Evolutionary conservation across 2,888 invertebrate genomes (phyloP).

Genomic region (Drosophila kanekoi): DNA sequence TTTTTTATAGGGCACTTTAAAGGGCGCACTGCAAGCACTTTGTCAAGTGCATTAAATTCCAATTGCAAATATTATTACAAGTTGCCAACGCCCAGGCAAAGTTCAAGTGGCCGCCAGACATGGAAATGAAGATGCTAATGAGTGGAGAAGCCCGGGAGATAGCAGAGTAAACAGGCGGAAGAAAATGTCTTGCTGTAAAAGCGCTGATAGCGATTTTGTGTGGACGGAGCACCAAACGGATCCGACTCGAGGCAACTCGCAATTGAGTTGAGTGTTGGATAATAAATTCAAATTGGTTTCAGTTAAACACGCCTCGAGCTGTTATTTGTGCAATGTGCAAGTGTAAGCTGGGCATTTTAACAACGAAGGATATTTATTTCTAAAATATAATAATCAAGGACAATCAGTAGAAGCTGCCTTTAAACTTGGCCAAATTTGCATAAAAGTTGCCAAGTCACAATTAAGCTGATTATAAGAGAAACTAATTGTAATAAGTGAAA

Average conservation of each 20-base stretch:
- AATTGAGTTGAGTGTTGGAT: slow-evolving; percentile 30
- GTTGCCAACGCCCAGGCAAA: slow-evolving; percentile 63
- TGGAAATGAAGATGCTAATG: slow-evolving; percentile 76
- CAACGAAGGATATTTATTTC: too few species aligned
- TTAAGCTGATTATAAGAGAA: too few species aligned
- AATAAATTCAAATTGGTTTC: slow-evolving; percentile 47
- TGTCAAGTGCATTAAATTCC: slow-evolving; percentile 57
- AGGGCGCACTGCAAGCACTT: slow-evolving; percentile 42
- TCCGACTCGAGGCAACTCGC: slow-evolving; percentile 11
- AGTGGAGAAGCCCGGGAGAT: slow-evolving; percentile 3
- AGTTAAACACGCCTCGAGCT: not conserved
- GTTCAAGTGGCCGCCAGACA: slow-evolving; percentile 71
- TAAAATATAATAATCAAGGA: too few species aligned
- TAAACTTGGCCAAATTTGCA: not conserved
- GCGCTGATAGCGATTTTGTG: slow-evolving; percentile 26
- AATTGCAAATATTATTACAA: slow-evolving; percentile 62
- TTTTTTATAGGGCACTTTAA: slow-evolving; percentile 35
- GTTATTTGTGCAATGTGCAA: slow-evolving; percentile 5
- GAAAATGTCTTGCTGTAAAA: not conserved
- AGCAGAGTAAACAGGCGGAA: not conserved
- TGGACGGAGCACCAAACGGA: not conserved
- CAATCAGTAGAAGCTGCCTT: not conserved
- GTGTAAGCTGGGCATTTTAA: not conserved
- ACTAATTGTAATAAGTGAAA: too few species aligned
- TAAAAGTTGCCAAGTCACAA: too few species aligned